Percentiles rank a stretch among this genome's conserved stretches.
Evolutionary conservation across 2,113 vertebrate species (phyloP).

Genomic region (Colossoma macropomum): DNA sequence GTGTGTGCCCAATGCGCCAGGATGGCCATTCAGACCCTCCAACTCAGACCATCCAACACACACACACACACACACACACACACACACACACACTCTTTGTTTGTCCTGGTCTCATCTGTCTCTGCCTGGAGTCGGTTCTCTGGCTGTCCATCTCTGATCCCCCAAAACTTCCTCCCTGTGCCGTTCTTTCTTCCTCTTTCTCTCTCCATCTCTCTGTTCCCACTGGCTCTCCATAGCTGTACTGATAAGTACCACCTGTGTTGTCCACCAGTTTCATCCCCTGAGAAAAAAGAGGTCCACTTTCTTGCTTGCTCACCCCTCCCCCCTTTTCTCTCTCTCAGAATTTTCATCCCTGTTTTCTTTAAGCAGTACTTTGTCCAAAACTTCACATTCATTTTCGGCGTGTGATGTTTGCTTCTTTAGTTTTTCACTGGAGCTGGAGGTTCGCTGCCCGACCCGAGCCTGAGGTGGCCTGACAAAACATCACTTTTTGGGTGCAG

Average conservation of each 20-base stretch:
- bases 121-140: conserved; percentile 24
- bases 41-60: conserved; percentile 5
- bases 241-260: conserved; percentile 57
- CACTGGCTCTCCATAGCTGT: conserved; percentile 41
- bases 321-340: neutral
- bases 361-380: neutral
- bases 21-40: conserved; percentile 36
- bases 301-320: conserved; percentile 1
- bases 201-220: conserved; percentile 2
- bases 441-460: no score
- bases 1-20: conserved; percentile 28
- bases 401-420: no score
- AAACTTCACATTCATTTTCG: no score
- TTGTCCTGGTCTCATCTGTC: conserved; percentile 42
- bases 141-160: neutral
- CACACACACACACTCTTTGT: conserved; percentile 12
- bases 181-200: neutral
- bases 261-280: conserved; percentile 37
- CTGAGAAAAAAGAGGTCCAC: conserved; percentile 1
- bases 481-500: no score
- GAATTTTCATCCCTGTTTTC: neutral
- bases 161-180: neutral
- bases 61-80: neutral
- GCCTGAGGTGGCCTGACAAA: no score
- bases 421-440: no score